phyloP scores from a whole-genome alignment of 2,797 vertebrate species.

The Chaetodon trifasciatus region DNA sequence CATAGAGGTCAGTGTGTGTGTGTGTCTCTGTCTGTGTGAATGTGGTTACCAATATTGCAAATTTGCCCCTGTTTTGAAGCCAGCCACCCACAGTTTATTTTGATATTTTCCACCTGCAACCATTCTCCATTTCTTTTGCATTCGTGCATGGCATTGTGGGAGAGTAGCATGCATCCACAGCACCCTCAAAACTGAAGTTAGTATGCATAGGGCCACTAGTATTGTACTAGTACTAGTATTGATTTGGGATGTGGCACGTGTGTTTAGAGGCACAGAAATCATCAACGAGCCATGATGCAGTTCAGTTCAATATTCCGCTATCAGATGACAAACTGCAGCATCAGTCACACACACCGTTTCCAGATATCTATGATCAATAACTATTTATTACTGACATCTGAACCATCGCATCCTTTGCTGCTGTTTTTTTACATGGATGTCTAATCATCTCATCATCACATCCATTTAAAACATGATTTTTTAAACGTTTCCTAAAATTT shows the following conservation, averaged over 20 bases:
- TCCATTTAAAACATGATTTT: background rate
- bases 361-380: background rate
- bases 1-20: too few relatives aligned
- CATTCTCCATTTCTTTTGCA: background rate
- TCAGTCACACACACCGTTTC: background rate
- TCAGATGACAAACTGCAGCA: background rate
- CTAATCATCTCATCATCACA: background rate
- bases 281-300: too few relatives aligned
- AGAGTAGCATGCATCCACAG: background rate
- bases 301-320: background rate
- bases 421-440: background rate
- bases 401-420: background rate
- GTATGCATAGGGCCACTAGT: too few relatives aligned
- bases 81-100: background rate
- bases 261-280: background rate
- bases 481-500: background rate
- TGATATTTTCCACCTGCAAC: background rate
- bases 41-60: too few relatives aligned
- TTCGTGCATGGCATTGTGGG: background rate
- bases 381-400: background rate
- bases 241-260: background rate
- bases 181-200: background rate
- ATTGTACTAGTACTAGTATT: too few relatives aligned
- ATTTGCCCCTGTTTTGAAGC: background rate
- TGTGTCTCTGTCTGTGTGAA: too few relatives aligned